Conservation (phyloP, 30 jellyfish, hydroid and myxozoan genomes). For the Phacellophora camtschatica region DNA sequence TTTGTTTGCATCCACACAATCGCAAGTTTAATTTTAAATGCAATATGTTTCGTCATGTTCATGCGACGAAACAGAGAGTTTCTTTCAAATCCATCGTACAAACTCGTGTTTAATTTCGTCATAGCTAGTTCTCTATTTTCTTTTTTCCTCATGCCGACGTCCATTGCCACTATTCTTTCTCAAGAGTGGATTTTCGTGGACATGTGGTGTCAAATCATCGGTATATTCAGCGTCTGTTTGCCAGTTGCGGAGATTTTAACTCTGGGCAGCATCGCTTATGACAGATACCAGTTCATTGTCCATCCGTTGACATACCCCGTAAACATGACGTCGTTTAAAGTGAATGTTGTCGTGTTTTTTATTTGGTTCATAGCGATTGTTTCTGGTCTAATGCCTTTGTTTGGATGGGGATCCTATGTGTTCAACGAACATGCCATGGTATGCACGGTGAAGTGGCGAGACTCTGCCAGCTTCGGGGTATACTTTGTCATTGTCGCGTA, state of each 20-base stretch:
- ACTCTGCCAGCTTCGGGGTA: slow-evolving; percentile 15
- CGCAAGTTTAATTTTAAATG: slow-evolving; percentile 15
- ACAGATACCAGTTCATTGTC: slow-evolving; percentile 67
- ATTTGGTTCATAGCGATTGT: slow-evolving; percentile 55
- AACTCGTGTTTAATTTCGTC: slow-evolving; percentile 50
- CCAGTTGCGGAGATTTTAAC: slow-evolving; percentile 40
- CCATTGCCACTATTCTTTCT: slow-evolving; percentile 5
- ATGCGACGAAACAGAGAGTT: slow-evolving; percentile 48
- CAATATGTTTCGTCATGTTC: slow-evolving; percentile 35
- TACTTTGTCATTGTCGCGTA: slow-evolving; percentile 16
- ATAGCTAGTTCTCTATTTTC: slow-evolving; percentile 15
- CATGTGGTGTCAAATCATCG: slow-evolving; percentile 46
- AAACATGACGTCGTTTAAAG: slow-evolving; percentile 55
- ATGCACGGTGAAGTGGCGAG: slow-evolving; percentile 63
- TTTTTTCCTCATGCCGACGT: slow-evolving; percentile 37
- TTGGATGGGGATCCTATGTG: slow-evolving; percentile 62
- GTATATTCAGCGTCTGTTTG: slow-evolving; percentile 16
- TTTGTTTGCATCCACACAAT: background rate
- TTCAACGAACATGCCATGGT: background rate
- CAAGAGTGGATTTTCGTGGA: slow-evolving; percentile 49
- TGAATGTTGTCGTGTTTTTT: slow-evolving; percentile 38
- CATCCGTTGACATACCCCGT: slow-evolving; percentile 63
- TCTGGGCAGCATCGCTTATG: slow-evolving; percentile 63
- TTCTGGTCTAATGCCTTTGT: slow-evolving; percentile 70
- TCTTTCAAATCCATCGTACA: slow-evolving; percentile 54